Base-by-base conservation (phyloP, 92 coral and sea anemone species). In the Porites divaricata region DNA sequence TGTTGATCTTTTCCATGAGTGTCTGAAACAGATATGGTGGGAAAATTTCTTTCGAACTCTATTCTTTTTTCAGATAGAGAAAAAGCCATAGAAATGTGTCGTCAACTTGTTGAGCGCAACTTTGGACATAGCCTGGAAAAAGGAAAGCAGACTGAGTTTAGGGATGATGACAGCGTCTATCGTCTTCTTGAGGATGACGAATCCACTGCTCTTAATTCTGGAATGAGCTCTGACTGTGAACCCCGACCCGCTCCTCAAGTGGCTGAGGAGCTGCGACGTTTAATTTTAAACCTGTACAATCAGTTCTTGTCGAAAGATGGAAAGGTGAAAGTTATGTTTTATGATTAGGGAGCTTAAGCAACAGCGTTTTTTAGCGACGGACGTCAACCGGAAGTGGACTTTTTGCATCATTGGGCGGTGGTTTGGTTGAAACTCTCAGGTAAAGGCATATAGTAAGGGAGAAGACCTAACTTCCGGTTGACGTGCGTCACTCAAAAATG, bases 241-340 rank as follows among this genome's bases (percentile, higher is more conserved):
- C 99, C 99, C 17, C 89, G 99, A 45, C 95, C 99, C 51, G 99
- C 98, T 2, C 95, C 95, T 12, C 93, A 96, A 65, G 93, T 96
- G 61, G 99, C 97, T 0, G 99, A 96, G 81, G 93, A 90, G 73
- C 26, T 96, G 71, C 77, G 99, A 22, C 98, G 93, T 20, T 83
- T 91, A 22, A 96, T 96, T 66, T 86, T 96, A 65, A 73, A 75
- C 35, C 85, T 96, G 68, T 96, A 96, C 74, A 80, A 81, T 53
- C 80, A 91, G 70, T 88, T 90, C 83, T 86, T 96, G 28, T 95
- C 99, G 19, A 72, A 90, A 74, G 98, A 96, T 89, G 99, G 99
- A 62, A 96, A 91, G 98, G 99, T 96, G 75, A 75, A 21, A 15
- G 49, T 15, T 10, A 10, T 56, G 21, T 54, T 54, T 54, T 11